phyloP scores from a whole-genome alignment of 2,113 vertebrate genomes.

The Rhabdornis inornatus region DNA sequence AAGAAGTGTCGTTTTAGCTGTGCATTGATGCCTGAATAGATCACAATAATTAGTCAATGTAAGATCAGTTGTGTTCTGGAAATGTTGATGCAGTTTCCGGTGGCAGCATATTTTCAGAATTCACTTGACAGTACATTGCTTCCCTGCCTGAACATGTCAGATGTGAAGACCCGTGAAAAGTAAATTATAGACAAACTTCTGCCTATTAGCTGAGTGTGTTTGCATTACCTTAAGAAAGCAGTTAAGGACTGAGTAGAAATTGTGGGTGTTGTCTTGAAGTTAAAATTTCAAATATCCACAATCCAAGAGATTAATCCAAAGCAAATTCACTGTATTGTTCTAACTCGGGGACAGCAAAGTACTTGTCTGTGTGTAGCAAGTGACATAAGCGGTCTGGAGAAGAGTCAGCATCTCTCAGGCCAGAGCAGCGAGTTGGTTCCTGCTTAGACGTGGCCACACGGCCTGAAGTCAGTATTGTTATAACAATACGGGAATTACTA shows the following conservation, averaged over 20 bases:
- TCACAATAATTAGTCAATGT: background rate
- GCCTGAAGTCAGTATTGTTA: background rate
- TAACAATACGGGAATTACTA: rapidly evolving
- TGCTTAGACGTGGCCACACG: background rate
- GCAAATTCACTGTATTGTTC: background rate
- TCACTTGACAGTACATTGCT: rapidly evolving
- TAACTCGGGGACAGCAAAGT: background rate
- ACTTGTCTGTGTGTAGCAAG: too few relatives aligned
- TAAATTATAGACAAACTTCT: background rate
- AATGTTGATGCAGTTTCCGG: background rate
- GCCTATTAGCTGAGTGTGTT: background rate
- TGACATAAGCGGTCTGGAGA: background rate
- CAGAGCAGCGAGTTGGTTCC: background rate
- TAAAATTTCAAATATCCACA: background rate
- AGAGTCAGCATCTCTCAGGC: background rate
- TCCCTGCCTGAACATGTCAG: rapidly evolving
- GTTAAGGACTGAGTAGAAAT: background rate
- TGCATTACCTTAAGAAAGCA: background rate
- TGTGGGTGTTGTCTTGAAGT: background rate
- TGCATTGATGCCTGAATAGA: background rate
- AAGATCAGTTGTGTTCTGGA: background rate
- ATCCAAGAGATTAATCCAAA: background rate
- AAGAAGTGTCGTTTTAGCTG: background rate
- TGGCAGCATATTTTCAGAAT: background rate
- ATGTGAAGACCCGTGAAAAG: background rate